These are phyloP conservation scores for Pygathrix nemaeus DNA, from an alignment of 2,113 vertebrate species.

Conservation along the genomic window DNA sequence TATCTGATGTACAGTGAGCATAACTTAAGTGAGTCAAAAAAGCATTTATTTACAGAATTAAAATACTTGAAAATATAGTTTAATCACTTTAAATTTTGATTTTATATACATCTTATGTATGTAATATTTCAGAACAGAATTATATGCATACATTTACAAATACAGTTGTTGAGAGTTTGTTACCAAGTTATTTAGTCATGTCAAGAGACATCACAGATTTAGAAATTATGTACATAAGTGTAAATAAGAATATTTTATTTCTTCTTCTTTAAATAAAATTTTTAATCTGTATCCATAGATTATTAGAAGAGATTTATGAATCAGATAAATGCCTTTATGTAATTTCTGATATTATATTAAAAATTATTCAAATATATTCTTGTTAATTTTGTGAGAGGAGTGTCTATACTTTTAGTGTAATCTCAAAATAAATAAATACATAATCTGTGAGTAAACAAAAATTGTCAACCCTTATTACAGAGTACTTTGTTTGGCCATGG, in stretches of 20 bases:
- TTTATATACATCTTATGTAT: background rate
- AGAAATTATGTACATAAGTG: background rate
- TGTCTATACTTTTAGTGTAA: background rate
- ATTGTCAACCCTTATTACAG: background rate
- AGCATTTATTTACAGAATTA: background rate
- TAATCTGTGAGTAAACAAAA: background rate
- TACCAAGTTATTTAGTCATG: background rate
- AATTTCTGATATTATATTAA: background rate
- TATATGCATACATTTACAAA: background rate
- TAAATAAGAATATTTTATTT: background rate
- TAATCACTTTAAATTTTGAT: background rate
- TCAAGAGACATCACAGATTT: background rate
- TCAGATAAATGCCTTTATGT: background rate
- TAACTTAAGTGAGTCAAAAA: background rate
- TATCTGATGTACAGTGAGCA: background rate
- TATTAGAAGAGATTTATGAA: background rate
- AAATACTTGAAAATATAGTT: background rate
- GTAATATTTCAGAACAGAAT: background rate
- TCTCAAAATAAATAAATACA: background rate
- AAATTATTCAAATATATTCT: background rate
- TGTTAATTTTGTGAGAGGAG: too few relatives aligned
- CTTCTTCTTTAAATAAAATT: background rate
- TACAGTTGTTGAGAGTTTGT: background rate
- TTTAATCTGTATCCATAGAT: background rate
- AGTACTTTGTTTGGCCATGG: background rate